Evolutionary conservation across 2,113 vertebrate genomes (phyloP).

Genomic region (Murina feae): DNA sequence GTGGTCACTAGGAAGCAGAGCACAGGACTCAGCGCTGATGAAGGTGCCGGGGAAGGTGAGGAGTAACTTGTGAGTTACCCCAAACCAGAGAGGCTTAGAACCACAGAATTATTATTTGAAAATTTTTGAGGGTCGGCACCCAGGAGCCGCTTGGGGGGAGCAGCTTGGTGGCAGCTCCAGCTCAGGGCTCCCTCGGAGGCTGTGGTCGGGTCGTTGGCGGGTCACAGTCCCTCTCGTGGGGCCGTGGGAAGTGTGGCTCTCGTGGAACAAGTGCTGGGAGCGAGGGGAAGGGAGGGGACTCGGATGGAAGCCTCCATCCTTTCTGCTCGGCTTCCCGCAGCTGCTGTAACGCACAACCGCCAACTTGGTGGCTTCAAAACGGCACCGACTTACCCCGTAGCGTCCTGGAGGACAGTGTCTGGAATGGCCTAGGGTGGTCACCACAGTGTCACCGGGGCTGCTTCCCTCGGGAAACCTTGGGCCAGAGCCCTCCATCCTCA

Average conservation of each 20-base stretch:
- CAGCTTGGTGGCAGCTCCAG: neutral
- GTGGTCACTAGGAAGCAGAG: rapidly evolving
- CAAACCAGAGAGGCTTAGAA: neutral
- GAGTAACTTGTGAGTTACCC: neutral
- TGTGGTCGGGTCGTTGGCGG: too few relatives aligned
- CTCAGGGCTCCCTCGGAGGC: neutral
- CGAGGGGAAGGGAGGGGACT: neutral
- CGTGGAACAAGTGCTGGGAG: neutral
- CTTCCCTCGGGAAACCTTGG: neutral
- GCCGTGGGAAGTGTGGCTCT: too few relatives aligned
- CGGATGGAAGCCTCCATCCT: neutral
- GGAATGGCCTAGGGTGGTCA: neutral
- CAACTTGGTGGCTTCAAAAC: neutral
- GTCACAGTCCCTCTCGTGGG: neutral
- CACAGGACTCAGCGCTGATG: neutral
- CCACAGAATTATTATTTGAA: neutral
- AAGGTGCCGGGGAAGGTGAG: too few relatives aligned
- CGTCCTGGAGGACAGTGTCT: neutral
- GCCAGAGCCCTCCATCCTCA: neutral
- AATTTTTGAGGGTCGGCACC: neutral
- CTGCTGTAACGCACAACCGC: neutral
- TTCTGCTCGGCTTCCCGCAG: neutral
- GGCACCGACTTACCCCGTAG: neutral
- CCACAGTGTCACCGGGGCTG: neutral
- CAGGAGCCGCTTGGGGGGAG: neutral